These are phyloP conservation scores for Anthonomus grandis DNA, from an alignment of 1,140 invertebrate genomes.

Conservation along the genomic window DNA sequence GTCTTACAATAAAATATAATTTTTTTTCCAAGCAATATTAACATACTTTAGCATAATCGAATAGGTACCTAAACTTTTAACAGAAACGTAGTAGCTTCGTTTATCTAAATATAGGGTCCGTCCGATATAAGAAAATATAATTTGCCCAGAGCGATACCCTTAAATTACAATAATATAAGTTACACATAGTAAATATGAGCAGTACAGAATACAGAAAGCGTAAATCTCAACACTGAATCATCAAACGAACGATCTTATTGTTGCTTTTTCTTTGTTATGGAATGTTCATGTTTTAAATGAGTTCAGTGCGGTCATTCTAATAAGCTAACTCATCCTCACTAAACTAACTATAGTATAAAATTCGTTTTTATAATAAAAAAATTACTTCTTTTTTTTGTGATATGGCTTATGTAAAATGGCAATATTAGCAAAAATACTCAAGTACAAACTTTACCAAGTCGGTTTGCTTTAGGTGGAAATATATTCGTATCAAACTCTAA, in stretches of 20 bases:
- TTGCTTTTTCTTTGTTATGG: no score
- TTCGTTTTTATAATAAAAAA: constrained; percentile 19
- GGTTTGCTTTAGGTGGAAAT: no score
- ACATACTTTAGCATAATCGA: constrained; percentile 34
- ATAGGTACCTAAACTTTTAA: constrained; percentile 31
- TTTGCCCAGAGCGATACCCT: constrained; percentile 20
- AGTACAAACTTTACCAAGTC: no score
- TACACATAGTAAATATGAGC: constrained; percentile 16
- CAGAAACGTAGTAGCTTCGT: constrained; percentile 18
- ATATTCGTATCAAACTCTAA: constrained; percentile 41
- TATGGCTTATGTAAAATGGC: constrained; percentile 34
- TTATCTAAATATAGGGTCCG: constrained; percentile 20
- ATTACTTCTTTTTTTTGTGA: constrained; percentile 21
- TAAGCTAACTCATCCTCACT: not conserved
- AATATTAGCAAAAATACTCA: constrained; percentile 39
- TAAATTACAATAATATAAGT: constrained; percentile 2
- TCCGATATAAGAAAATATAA: constrained; percentile 27
- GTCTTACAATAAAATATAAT: constrained; percentile 43
- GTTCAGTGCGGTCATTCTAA: no score
- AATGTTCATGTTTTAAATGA: no score
- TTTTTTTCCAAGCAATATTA: constrained; percentile 40
- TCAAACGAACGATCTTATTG: not conserved
- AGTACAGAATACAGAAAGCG: constrained; percentile 13
- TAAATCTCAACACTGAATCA: constrained; percentile 2
- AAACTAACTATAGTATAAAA: constrained; percentile 1